These are phyloP conservation scores for Hyles vespertilio DNA, from an alignment of 1,140 invertebrate species.

Conservation along the genomic window DNA sequence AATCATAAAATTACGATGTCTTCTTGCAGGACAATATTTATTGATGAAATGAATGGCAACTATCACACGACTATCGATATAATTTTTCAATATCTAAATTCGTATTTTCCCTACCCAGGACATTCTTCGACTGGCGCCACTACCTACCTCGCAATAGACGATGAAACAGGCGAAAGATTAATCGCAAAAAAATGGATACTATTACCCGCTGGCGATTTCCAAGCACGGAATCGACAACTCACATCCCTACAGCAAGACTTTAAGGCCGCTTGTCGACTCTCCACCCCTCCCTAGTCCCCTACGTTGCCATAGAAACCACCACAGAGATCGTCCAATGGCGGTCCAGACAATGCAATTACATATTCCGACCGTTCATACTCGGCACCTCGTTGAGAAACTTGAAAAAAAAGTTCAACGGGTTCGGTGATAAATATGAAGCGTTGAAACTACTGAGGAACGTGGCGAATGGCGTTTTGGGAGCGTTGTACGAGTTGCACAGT, in stretches of 20 bases:
- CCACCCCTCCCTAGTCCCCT: conserved; percentile 83
- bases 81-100: too few species aligned
- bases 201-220: conserved; percentile 40
- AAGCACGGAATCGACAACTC: conserved; percentile 53
- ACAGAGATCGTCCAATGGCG: conserved; percentile 73
- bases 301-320: conserved; percentile 80
- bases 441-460: conserved; percentile 80
- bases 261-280: conserved; percentile 79
- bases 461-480: conserved; percentile 79
- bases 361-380: conserved; percentile 80
- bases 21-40: too few species aligned
- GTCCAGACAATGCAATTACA: conserved; percentile 66
- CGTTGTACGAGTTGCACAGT: conserved; percentile 73
- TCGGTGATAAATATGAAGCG: conserved; percentile 73
- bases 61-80: too few species aligned
- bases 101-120: conserved; percentile 26
- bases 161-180: conserved; percentile 46
- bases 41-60: too few species aligned
- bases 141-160: conserved; percentile 57
- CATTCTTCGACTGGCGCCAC: conserved; percentile 55
- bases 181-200: conserved; percentile 76
- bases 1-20: too few species aligned
- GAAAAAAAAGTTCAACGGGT: conserved; percentile 32
- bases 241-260: conserved; percentile 83
- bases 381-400: conserved; percentile 49